Evolutionary conservation across 2,113 vertebrate species (phyloP).

Genomic region (Kryptolebias marmoratus): DNA sequence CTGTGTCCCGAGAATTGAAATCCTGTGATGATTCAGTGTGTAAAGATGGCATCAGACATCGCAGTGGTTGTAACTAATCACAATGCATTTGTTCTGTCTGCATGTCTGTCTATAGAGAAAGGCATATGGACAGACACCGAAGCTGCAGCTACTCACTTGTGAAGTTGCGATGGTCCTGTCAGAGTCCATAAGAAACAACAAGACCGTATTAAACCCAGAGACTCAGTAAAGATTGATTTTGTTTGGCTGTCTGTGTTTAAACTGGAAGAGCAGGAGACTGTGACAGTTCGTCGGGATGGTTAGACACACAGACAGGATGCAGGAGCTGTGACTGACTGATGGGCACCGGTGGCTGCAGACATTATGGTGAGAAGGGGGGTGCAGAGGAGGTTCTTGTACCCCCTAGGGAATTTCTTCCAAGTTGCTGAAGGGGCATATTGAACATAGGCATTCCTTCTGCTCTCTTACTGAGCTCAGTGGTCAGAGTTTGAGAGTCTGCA

Average conservation of each 20-base stretch:
- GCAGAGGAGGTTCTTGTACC: conserved; percentile 27
- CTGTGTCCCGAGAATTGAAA: conserved; percentile 36
- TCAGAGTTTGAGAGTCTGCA: background rate
- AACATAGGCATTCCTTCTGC: conserved; percentile 25
- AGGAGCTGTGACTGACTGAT: conserved; percentile 70
- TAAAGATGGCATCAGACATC: conserved; percentile 37
- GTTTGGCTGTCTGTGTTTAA: conserved; percentile 58
- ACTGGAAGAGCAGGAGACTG: conserved; percentile 53
- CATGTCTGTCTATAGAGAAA: background rate
- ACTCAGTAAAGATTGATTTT: conserved; percentile 69
- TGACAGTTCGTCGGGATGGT: conserved; percentile 61
- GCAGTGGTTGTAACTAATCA: conserved; percentile 19
- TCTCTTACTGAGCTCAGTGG: conserved; percentile 18
- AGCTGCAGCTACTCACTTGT: background rate
- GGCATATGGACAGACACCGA: background rate
- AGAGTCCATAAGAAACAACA: conserved; percentile 69
- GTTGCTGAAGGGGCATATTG: conserved; percentile 10
- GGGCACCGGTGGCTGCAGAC: conserved; percentile 36
- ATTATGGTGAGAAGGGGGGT: background rate
- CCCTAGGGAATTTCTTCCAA: conserved; percentile 23
- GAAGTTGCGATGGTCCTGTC: conserved; percentile 51
- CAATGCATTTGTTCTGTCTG: conserved; percentile 8
- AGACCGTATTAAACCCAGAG: conserved; percentile 65
- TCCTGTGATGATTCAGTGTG: conserved; percentile 33
- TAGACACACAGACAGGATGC: conserved; percentile 52